Evolutionary conservation across 1,140 invertebrate genomes (phyloP), one percentile per base, ranked within the genome.

Genomic region (Artemia franciscana): DNA sequence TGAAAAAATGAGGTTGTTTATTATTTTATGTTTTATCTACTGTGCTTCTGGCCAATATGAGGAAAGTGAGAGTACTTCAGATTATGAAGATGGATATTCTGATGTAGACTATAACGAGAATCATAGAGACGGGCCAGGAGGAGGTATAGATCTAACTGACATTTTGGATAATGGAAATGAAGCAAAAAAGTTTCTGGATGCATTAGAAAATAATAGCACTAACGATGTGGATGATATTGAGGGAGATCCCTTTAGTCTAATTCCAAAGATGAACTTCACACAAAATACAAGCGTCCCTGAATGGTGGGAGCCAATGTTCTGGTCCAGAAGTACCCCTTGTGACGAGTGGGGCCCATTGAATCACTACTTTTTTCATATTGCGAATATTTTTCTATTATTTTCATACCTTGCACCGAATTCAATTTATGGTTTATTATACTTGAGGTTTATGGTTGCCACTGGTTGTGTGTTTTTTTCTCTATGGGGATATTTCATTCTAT

Each of bases 401-500:
- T 86, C 85, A 57, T 84, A 88, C 68, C 74, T 89, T 58, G 84
- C 85, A 27, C 83, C 86, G 2, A 83, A 84, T 68, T 82, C 83
- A 2, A 79, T 82, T n/a, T 81, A 82, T 67, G 86, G 86, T 0
- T 78, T 86, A 59, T 73, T 91, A 3, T 87, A 85, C 76, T 73
- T 89, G 68, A 79, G 87, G 60, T 80, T 80, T 67, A 81, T 82
- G 24, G 75, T 90, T 62, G 77, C 87, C 57, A 76, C 88, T 51
- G 86, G 84, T 26, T 85, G 83, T 74, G 78, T 83, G 57, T 84
- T 87, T 74, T 80, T 84, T 64, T 79, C 81, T 27, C 73, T 87
- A 60, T 91, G 87, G 84, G 84, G 84, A 24, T 89, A 84, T 80
- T 80, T 84, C 62, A 81, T 89, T 57, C 78, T 86, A 67, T 91